A percentile compares a stretch with the other conserved stretches of the same genome.
These are phyloP conservation scores for Bothrops alternatus DNA, from an alignment of 2,797 vertebrate species.

Conservation along the genomic window DNA sequence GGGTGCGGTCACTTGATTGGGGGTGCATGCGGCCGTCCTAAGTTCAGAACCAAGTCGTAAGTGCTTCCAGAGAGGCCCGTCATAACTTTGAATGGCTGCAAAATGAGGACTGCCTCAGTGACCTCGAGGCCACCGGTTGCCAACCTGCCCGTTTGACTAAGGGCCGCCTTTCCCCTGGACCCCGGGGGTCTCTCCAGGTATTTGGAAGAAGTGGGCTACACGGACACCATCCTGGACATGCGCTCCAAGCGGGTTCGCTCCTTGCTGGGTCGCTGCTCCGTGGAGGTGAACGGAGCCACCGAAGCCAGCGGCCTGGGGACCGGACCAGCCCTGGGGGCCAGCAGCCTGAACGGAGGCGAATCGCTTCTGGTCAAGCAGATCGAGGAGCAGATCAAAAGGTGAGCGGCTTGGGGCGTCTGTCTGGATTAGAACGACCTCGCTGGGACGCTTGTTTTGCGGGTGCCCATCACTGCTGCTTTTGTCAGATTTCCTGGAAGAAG, in stretches of 20 bases:
- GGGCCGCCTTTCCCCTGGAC: not conserved
- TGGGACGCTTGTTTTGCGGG: not conserved
- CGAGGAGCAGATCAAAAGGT: constrained; percentile 92
- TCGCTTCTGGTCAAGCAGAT: constrained; percentile 87
- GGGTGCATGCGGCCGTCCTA: not conserved
- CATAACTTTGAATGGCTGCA: not conserved
- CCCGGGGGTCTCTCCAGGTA: constrained; percentile 71
- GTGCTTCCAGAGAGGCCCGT: not conserved
- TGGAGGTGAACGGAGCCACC: constrained; percentile 79
- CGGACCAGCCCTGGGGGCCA: constrained; percentile 47
- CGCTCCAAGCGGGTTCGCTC: constrained; percentile 86
- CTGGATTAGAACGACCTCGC: too few species aligned
- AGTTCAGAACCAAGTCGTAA: not conserved
- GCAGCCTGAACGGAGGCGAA: constrained; percentile 56
- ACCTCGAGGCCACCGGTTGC: not conserved
- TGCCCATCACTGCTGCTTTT: accelerated
- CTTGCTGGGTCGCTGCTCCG: constrained; percentile 81
- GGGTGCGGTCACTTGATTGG: not conserved
- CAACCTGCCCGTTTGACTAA: not conserved
- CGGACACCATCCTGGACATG: constrained; percentile 89
- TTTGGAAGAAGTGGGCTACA: constrained; percentile 89
- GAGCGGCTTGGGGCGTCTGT: constrained; percentile 1
- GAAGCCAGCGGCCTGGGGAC: constrained; percentile 60
- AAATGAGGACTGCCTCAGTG: not conserved
- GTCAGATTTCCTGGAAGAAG: not conserved